Evolutionary conservation across 2,113 vertebrate genomes (phyloP), one percentile per base, ranked within the genome.

Genomic region (Hippocampus comes): DNA sequence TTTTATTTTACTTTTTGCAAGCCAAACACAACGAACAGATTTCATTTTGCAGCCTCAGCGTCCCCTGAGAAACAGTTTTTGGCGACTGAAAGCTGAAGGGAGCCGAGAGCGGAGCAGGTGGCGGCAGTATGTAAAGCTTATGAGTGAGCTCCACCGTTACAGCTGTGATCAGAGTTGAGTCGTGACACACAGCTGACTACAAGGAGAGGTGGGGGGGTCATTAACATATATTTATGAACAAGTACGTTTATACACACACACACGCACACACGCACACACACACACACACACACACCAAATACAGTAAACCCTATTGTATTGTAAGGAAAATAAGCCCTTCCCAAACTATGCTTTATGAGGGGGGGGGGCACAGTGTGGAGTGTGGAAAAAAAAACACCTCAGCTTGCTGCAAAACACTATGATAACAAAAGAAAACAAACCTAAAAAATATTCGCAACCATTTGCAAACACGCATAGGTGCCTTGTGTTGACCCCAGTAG

Each of bases 171-270:
- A 56, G 67, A 55, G 69, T 77, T 66, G 56, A 65, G 64, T 73
- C 59, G 12, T 65, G 69, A 80, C 68, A 61, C 68, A 61, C 78
- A 79, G 74, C 77, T 82, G 80, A 86, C 74, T 67, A 83, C 71
- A 67, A 66, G 70, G 55, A 38, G 5, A 38, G 34, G 75, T 21
- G 14, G 46, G 25, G 5, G 34, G 67, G 79, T 89, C 81, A 86
- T 90, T 87, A 89, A 83, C 82, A 83, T 87, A 74, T 74, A 78
- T 88, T 91, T 86, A 87, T 75, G 57, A 51, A 77, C 67, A 73
- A 38, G 43, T 42, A 34, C 70, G 66, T 30, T 66, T 48, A 49
- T 27, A 71, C 72, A 57, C 67, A 72, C 42, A 71, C 72, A 57
- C 67, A 72, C 41, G 60, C 30, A 75, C 46, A 63, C 34, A 18